Evolutionary conservation across 2,797 vertebrate species (phyloP), one percentile per base, ranked within the genome.

Genomic region (Thamnophis elegans): DNA sequence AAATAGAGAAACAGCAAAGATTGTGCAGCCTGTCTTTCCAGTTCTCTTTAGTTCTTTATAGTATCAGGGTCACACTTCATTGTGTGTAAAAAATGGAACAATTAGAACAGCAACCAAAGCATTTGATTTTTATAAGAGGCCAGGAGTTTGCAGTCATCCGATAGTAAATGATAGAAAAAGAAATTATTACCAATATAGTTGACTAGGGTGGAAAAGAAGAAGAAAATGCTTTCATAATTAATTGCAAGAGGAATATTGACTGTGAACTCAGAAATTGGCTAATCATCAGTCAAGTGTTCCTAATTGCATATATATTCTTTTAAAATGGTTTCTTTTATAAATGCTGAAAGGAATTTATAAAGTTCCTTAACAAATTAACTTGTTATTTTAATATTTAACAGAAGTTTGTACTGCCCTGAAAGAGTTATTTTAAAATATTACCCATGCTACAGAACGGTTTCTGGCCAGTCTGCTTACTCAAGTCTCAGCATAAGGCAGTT

Each of bases 41-140:
- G 54, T 5, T 62, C 28, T 88, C 55, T 85, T 90, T 73, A 53
- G 56, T 56, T 91, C 87, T 89, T 93, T 89, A 42, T 53, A 85
- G 87, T 89, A 28, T n/a, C 88, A 20, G 87, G 12, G 36, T 36
- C 11, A 1, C 90, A 93, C 65, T 42, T 90, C 68, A 4, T 54
- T 78, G 62, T 16, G 53, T 92, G 85, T 26, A 92, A 93, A 93
- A 73, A 55, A 16, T 85, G 8, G 6, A 65, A 42, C 73, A 53
- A 85, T 87, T 26, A 5, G 36, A 32, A 47, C 93, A 73, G 78
- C 6, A 11, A 36, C 90, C 68, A 54, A 68, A 91, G 16, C 73
- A 93, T 47, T 68, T 89, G 91, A 8, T 93, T 95, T 91, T 62
- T 11, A 56, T 90, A 88, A 62, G 87, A 82, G 20, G 47, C 36